Evolutionary conservation across 2,113 vertebrate species (phyloP), one percentile per base, ranked within the genome.

Genomic region (Zosterops hypoxanthus): DNA sequence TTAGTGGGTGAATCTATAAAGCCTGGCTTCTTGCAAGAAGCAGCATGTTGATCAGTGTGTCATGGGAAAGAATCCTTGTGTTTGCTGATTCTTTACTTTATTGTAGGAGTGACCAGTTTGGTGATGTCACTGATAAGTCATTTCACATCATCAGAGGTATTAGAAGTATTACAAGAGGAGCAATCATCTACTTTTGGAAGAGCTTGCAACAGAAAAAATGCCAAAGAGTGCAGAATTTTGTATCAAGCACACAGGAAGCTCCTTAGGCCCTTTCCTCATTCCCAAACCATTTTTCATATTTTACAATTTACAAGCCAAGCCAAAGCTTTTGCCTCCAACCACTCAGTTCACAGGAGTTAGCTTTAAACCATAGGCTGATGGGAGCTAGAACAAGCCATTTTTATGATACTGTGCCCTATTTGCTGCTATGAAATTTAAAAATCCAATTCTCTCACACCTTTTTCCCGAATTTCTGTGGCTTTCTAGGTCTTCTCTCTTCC

Each of bases 401-500:
- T 61, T 44, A 8, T 28, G 44, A 29, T 12, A 5, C 5, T 44
- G n/a, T 80, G n/a, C 56, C 52, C 64, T 42, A 1, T 73, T 88
- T 60, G 64, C 71, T 84, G 49, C 31, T 9, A 0, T 33, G 65
- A 63, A 65, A 20, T 78, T 28, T 4, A 55, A 47, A 64, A 52
- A 14, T 55, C 17, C 10, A 57, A 13, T 34, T 47, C 20, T 25
- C 16, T 65, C n/a, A 31, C 14, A 1, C 5, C 25, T 50, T 24
- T 21, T 47, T 56, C 6, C 60, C 70, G 59, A 72, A 20, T 60
- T 44, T 69, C 50, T 49, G 12, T 52, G 94, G 44, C 77, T 76
- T 59, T 76, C 2, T 80, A 99, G 99, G 99, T 78, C 98, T 99
- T 9, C 98, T 99, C 14, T 99, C 99, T 26, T 99, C 99, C 82